Evolutionary conservation across 2,888 invertebrate species (phyloP).

Genomic region (Hirtodrosophila trivittata): DNA sequence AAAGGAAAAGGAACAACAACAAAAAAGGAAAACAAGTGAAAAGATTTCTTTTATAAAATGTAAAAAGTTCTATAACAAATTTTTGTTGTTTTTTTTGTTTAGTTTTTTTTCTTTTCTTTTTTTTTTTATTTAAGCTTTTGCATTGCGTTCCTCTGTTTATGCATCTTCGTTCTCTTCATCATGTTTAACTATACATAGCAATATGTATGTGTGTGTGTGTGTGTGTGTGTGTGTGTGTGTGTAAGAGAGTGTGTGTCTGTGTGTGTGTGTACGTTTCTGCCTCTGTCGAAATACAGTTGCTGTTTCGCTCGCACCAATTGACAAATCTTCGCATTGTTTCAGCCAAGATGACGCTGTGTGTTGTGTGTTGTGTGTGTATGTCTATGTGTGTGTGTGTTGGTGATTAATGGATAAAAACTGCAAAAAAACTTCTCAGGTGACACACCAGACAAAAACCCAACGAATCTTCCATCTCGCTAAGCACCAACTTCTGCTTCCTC

Average conservation of each 20-base stretch:
- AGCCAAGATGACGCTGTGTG: too few species aligned
- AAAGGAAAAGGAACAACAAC: conserved; percentile 8
- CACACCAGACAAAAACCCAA: conserved; percentile 11
- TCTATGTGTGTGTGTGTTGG: conserved; percentile 2
- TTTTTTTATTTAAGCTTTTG: conserved; percentile 41
- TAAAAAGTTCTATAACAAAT: conserved; percentile 55
- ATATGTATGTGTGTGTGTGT: conserved; percentile 33
- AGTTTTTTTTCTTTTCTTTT: conserved; percentile 16
- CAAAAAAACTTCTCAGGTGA: conserved; percentile 6
- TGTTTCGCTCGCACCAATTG: too few species aligned
- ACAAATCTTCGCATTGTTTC: too few species aligned
- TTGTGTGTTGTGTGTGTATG: not conserved
- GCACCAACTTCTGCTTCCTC: not conserved
- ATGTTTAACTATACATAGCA: conserved; percentile 42
- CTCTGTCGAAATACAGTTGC: too few species aligned
- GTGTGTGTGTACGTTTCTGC: conserved; percentile 3
- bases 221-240: conserved; percentile 9
- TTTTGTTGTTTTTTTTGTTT: conserved; percentile 20
- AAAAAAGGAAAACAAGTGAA: conserved; percentile 23
- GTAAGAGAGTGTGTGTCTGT: conserved; percentile 7
- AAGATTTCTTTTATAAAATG: conserved; percentile 39
- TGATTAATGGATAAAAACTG: conserved; percentile 3
- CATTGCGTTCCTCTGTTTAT: conserved; percentile 29
- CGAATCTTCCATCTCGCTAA: conserved; percentile 1
- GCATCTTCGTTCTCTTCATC: conserved; percentile 10